Percentiles rank a stretch among this genome's conserved stretches.
Evolutionary conservation across 2,113 vertebrate genomes (phyloP).

Genomic region (Paramormyrops kingsleyae): DNA sequence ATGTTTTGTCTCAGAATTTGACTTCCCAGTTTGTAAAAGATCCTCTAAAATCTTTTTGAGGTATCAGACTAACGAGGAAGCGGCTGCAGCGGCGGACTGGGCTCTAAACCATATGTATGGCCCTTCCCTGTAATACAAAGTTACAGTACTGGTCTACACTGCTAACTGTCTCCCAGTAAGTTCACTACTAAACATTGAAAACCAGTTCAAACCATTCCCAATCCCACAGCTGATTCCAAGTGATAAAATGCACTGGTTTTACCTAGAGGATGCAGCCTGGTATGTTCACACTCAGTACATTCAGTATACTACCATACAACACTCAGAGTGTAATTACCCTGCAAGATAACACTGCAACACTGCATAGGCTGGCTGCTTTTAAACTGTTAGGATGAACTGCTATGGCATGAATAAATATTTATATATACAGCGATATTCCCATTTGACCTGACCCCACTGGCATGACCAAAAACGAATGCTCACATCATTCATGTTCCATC

Average conservation of each 20-base stretch:
- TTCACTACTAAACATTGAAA: neutral
- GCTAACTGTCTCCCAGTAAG: neutral
- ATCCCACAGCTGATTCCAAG: neutral
- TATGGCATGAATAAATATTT: neutral
- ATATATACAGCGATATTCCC: neutral
- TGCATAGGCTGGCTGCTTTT: neutral
- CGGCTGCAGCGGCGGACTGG: neutral
- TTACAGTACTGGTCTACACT: neutral
- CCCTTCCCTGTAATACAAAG: neutral
- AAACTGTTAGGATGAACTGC: neutral
- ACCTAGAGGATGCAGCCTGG: neutral
- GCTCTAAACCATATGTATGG: neutral
- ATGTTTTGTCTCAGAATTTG: neutral
- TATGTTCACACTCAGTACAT: neutral
- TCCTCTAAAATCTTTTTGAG: neutral
- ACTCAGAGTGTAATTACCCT: neutral
- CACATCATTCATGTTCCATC: neutral
- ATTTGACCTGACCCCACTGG: neutral
- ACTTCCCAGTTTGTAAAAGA: neutral
- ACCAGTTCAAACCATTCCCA: neutral
- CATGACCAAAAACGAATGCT: neutral
- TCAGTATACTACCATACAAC: neutral
- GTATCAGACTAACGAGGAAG: neutral
- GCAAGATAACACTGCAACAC: neutral
- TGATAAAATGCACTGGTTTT: neutral